Conservation (phyloP, 2,888 invertebrate species). For the Glyphotaelius pellucidus region DNA sequence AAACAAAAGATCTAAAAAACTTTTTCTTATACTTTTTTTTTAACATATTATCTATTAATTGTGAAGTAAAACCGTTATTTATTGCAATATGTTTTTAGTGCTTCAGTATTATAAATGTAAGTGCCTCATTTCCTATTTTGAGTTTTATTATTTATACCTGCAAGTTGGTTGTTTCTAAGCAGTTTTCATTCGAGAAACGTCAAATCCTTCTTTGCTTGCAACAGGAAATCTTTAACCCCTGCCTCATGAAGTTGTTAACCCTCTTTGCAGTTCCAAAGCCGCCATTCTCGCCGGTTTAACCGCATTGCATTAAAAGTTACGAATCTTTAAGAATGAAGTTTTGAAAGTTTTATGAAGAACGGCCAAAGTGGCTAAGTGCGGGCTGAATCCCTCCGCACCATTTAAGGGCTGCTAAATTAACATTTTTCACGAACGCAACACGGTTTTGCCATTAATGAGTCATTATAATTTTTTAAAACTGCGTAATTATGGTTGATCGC, state of each 20-base stretch:
- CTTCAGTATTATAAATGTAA: too few species aligned
- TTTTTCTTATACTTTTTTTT: too few species aligned
- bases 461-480: neutral
- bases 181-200: neutral
- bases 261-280: slow-evolving; percentile 49
- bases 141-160: neutral
- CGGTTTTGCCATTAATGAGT: neutral
- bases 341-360: slow-evolving; percentile 62
- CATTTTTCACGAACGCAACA: neutral
- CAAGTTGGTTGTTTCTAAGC: neutral
- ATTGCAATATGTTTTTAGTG: too few species aligned
- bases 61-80: too few species aligned
- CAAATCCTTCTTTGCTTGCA: neutral
- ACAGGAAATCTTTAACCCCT: slow-evolving; percentile 40
- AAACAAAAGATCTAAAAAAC: too few species aligned
- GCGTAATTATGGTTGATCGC: neutral
- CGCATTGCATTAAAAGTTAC: slow-evolving; percentile 60
- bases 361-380: slow-evolving; percentile 34
- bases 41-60: too few species aligned
- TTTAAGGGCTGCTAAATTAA: slow-evolving; percentile 29
- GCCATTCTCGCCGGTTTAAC: slow-evolving; percentile 46
- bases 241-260: slow-evolving; percentile 34
- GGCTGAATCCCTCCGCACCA: neutral
- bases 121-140: neutral
- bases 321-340: slow-evolving; percentile 59